Evolutionary conservation across 2,113 vertebrate species (phyloP).

Genomic region (Antigone vipio): DNA sequence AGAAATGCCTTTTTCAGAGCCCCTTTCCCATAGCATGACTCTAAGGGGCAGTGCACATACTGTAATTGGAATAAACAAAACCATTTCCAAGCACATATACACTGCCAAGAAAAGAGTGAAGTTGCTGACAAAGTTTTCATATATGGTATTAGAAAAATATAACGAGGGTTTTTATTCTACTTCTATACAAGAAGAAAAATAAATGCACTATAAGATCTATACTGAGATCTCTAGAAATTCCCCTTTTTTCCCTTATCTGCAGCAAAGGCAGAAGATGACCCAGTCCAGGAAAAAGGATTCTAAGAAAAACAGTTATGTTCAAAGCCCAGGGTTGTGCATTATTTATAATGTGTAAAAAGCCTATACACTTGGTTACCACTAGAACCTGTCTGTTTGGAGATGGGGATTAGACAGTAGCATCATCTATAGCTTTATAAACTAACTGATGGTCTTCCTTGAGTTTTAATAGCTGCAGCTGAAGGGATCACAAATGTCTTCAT

Average conservation of each 20-base stretch:
- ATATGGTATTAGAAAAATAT: not conserved
- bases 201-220: not conserved
- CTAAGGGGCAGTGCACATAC: not conserved
- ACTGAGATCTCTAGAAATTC: not conserved
- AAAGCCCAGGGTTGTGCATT: not conserved
- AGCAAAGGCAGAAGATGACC: not conserved
- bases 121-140: not conserved
- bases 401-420: not conserved
- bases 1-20: not conserved
- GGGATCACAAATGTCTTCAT: not conserved
- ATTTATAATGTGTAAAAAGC: not conserved
- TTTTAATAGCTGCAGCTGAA: constrained; percentile 7
- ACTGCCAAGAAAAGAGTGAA: not conserved
- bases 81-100: not conserved
- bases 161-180: not conserved
- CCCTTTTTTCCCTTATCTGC: not conserved
- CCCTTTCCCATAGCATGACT: not conserved
- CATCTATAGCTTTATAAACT: not conserved
- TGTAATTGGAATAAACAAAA: not conserved
- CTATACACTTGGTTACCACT: not conserved
- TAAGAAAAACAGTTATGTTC: not conserved
- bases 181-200: not conserved
- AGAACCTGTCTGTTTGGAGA: not conserved
- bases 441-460: not conserved
- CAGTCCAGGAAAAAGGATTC: not conserved